Percentiles rank a stretch among this genome's conserved stretches.
phyloP scores from a whole-genome alignment of 1,140 invertebrate genomes.

The Solenopsis fugax region DNA sequence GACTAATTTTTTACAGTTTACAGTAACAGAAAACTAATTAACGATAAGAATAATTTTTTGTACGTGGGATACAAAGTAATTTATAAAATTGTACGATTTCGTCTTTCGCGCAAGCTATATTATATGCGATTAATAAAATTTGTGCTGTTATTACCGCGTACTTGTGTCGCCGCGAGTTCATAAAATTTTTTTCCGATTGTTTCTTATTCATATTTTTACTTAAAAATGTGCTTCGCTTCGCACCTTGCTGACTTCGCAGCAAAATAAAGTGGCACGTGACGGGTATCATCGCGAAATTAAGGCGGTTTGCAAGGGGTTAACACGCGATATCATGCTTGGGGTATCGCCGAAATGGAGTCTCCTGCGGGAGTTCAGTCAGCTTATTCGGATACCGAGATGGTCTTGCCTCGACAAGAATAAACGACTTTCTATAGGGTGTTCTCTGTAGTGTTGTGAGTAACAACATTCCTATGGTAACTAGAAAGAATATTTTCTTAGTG shows the following conservation, averaged over 20 bases:
- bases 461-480: not conserved
- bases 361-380: constrained; percentile 21
- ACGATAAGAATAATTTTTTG: not conserved
- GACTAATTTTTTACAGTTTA: not conserved
- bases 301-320: constrained; percentile 48
- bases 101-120: too few relatives aligned
- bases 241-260: constrained; percentile 22
- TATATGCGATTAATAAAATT: not conserved
- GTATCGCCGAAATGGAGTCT: constrained; percentile 55
- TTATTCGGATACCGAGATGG: constrained; percentile 19
- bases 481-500: not conserved
- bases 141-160: not conserved
- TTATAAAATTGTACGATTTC: not conserved
- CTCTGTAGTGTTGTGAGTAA: not conserved
- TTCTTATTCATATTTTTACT: constrained; percentile 6
- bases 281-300: constrained; percentile 38
- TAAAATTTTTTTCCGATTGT: not conserved
- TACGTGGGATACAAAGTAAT: not conserved
- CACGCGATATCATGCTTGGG: constrained; percentile 63
- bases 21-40: constrained; percentile 2
- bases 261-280: constrained; percentile 48
- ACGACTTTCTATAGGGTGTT: constrained; percentile 23
- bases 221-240: constrained; percentile 46
- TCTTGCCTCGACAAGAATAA: constrained; percentile 44
- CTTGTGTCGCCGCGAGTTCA: constrained; percentile 5